A percentile compares a stretch with the other conserved stretches of the same genome.
Evolutionary conservation across 2,888 invertebrate species (phyloP).

Genomic region (Lasius platythorax): DNA sequence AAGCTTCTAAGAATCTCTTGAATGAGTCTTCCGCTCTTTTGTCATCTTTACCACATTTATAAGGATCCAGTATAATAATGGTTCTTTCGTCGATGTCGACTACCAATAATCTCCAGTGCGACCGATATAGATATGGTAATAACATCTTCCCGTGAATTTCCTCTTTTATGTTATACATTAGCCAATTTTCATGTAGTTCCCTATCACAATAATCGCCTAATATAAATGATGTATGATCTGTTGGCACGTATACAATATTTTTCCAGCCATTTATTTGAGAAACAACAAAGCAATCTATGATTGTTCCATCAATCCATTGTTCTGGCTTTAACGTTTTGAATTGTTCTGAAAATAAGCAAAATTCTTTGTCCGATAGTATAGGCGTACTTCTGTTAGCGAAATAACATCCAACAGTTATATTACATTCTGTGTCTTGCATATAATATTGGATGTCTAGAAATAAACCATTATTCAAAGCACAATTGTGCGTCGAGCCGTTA

Average conservation of each 20-base stretch:
- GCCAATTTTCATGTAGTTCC: not conserved
- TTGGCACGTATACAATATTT: slow-evolving; percentile 37
- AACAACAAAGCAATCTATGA: slow-evolving; percentile 30
- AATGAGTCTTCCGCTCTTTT: slow-evolving; percentile 49
- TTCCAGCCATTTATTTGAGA: slow-evolving; percentile 32
- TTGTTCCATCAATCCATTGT: slow-evolving; percentile 38
- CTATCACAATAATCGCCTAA: slow-evolving; percentile 34
- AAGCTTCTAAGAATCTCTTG: slow-evolving; percentile 35
- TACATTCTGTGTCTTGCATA: slow-evolving; percentile 27
- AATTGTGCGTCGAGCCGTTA: not conserved
- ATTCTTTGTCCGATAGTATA: slow-evolving; percentile 35
- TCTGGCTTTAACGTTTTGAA: slow-evolving; percentile 4
- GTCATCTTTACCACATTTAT: slow-evolving; percentile 7
- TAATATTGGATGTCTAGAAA: slow-evolving; percentile 54
- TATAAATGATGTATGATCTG: slow-evolving; percentile 29
- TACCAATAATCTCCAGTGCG: slow-evolving; percentile 47
- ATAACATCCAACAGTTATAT: slow-evolving; percentile 42
- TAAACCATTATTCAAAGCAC: slow-evolving; percentile 41
- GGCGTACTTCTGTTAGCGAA: not conserved
- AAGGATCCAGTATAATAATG: slow-evolving; percentile 49
- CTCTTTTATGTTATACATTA: slow-evolving; percentile 8
- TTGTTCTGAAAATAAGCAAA: slow-evolving; percentile 6
- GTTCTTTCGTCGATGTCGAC: slow-evolving; percentile 24
- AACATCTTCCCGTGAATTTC: slow-evolving; percentile 18
- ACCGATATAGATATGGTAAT: slow-evolving; percentile 48